Conservation (phyloP, 92 coral and sea anemone genomes). For the Siderastrea siderea region DNA sequence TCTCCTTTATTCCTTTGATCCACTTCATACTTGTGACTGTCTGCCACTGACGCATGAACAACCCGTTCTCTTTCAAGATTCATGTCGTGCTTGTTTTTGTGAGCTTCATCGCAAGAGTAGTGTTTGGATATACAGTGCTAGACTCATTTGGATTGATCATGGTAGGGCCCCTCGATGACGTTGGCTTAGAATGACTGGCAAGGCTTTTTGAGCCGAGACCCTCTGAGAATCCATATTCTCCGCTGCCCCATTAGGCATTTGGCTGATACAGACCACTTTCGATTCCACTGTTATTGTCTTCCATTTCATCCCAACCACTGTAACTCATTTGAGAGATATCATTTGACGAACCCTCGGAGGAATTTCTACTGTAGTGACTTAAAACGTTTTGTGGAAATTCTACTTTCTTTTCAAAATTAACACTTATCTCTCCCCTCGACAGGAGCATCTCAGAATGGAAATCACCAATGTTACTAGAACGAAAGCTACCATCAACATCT, state of each 20-base stretch:
- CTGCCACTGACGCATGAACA: background rate
- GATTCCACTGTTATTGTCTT: background rate
- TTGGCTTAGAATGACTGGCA: no score
- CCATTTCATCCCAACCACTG: background rate
- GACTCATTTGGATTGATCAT: no score
- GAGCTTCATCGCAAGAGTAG: background rate
- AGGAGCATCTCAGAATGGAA: background rate
- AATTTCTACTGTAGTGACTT: background rate
- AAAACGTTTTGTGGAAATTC: background rate
- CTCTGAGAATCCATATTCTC: background rate
- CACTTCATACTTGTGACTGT: background rate
- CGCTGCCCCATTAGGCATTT: background rate
- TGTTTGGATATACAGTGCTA: background rate
- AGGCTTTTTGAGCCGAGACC: background rate
- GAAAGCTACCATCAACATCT: no score
- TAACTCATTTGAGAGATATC: background rate
- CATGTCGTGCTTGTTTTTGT: background rate
- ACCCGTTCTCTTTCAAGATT: background rate
- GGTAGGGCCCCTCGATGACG: no score
- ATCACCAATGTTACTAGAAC: background rate
- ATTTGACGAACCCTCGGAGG: background rate
- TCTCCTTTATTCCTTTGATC: background rate
- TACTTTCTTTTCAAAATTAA: background rate
- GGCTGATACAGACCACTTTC: slow-evolving; percentile 1
- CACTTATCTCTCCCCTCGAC: background rate